Conservation (phyloP, 2,888 invertebrate species). For the Meteorus colon region DNA sequence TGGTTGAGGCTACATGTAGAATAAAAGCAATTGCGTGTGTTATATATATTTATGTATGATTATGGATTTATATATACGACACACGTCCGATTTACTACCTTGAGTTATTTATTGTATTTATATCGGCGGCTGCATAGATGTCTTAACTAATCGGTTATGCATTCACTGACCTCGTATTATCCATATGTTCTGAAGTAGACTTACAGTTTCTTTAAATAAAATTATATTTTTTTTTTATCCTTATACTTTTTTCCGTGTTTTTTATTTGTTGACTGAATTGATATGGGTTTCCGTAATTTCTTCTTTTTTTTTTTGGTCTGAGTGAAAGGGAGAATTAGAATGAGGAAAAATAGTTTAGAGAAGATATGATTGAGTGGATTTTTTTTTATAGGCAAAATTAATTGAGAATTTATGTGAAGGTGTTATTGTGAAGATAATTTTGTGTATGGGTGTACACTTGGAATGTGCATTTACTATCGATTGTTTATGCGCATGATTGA, state of each 20-base stretch:
- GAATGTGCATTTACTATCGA: too few relatives aligned
- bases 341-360: too few relatives aligned
- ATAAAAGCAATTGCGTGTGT: conserved; percentile 16
- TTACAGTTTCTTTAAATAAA: not conserved
- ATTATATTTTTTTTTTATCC: not conserved
- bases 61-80: not conserved
- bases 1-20: not conserved
- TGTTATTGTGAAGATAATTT: too few relatives aligned
- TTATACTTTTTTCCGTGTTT: not conserved
- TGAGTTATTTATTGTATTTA: conserved; percentile 21
- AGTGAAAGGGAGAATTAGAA: too few relatives aligned
- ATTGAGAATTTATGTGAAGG: too few relatives aligned
- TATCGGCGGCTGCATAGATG: conserved; percentile 15
- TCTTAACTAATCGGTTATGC: conserved; percentile 24
- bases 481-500: too few relatives aligned
- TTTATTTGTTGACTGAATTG: not conserved
- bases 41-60: not conserved
- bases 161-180: conserved; percentile 14
- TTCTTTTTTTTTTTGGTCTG: too few relatives aligned
- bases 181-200: not conserved
- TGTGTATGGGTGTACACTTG: too few relatives aligned
- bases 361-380: too few relatives aligned
- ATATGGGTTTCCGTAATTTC: too few relatives aligned
- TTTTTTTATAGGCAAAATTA: too few relatives aligned
- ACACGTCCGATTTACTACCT: conserved; percentile 25